Evolutionary conservation across 2,888 invertebrate species (phyloP).

Genomic region (Uloborus plumipes): DNA sequence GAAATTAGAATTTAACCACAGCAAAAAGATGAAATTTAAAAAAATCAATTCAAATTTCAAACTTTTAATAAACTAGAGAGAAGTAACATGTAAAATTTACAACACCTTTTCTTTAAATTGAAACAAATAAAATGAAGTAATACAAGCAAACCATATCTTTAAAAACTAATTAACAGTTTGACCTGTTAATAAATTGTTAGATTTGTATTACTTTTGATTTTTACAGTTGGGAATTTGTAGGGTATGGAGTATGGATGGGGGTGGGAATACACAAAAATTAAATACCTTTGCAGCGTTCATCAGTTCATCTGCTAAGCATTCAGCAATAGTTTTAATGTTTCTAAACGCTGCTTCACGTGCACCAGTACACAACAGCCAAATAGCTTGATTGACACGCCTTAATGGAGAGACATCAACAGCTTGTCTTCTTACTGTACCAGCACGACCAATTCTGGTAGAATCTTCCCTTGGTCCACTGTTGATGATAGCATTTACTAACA

Average conservation of each 20-base stretch:
- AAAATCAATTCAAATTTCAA: too few relatives aligned
- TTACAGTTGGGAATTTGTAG: too few relatives aligned
- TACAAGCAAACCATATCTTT: neutral
- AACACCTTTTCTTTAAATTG: too few relatives aligned
- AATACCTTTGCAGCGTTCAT: slow-evolving; percentile 97
- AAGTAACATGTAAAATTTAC: too few relatives aligned
- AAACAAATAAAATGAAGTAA: too few relatives aligned
- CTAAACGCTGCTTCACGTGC: slow-evolving; percentile 99
- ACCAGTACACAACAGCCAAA: slow-evolving; percentile 98
- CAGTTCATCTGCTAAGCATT: slow-evolving; percentile 99
- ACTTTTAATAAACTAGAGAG: too few relatives aligned
- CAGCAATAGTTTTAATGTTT: slow-evolving; percentile 99
- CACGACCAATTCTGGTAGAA: slow-evolving; percentile 99
- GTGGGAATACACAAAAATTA: neutral
- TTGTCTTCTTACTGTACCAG: slow-evolving; percentile 99
- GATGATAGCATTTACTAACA: slow-evolving; percentile 96
- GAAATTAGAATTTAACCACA: too few relatives aligned
- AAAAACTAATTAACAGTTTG: too few relatives aligned
- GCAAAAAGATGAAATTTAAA: too few relatives aligned
- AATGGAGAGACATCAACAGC: slow-evolving; percentile 99
- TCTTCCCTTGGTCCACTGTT: slow-evolving; percentile 99
- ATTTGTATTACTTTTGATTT: too few relatives aligned
- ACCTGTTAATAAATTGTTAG: too few relatives aligned
- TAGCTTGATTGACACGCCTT: slow-evolving; percentile 98
- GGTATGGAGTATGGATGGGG: too few relatives aligned